These are phyloP conservation scores for Drosophila aff. DNA, from an alignment of 1,140 invertebrate genomes.

Conservation along the genomic window DNA sequence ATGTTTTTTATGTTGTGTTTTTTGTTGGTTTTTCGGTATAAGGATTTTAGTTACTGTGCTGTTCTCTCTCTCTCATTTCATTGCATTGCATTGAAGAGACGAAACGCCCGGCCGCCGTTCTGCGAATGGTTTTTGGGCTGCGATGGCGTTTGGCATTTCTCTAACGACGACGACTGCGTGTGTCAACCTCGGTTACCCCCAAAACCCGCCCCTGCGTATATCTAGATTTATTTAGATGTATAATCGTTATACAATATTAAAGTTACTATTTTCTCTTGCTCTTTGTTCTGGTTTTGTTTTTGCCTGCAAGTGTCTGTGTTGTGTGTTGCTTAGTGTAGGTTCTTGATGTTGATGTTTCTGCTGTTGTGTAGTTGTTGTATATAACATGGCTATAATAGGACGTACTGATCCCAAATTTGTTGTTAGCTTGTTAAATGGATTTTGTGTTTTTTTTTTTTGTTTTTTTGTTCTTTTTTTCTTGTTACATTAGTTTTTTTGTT, in stretches of 20 bases:
- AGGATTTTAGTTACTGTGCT: constrained; percentile 72
- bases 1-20: constrained; percentile 71
- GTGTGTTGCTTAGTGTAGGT: constrained; percentile 70
- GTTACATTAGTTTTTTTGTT: constrained; percentile 51
- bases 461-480: constrained; percentile 21
- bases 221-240: constrained; percentile 45
- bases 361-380: constrained; percentile 70
- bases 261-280: constrained; percentile 75
- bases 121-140: constrained; percentile 37
- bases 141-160: constrained; percentile 49
- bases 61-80: constrained; percentile 59
- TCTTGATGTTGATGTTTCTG: constrained; percentile 49
- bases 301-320: constrained; percentile 51
- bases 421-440: constrained; percentile 72
- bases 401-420: constrained; percentile 84
- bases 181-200: constrained; percentile 34
- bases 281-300: constrained; percentile 53
- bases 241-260: constrained; percentile 72
- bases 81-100: constrained; percentile 60
- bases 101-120: constrained; percentile 43
- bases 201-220: constrained; percentile 29
- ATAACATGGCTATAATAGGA: constrained; percentile 84
- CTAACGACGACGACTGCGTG: constrained; percentile 8
- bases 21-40: constrained; percentile 50
- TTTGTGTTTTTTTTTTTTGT: constrained; percentile 25